Percentiles rank a stretch among this genome's conserved stretches.
Evolutionary conservation across 2,797 vertebrate genomes (phyloP).

Genomic region (Yasuhikotakia modesta): DNA sequence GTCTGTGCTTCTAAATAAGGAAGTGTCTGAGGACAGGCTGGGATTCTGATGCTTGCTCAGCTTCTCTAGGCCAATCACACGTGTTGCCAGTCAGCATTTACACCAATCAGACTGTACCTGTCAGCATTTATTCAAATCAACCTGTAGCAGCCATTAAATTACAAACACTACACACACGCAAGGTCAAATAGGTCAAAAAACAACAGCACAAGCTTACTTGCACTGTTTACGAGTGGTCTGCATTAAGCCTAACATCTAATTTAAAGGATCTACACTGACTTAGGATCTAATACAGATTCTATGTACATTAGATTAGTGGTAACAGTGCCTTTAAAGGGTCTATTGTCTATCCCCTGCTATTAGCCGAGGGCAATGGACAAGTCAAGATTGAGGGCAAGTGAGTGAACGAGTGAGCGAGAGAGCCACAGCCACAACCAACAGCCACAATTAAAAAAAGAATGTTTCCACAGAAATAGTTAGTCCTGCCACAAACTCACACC

Average conservation of each 20-base stretch:
- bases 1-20: background rate
- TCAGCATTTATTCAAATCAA: constrained; percentile 19
- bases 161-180: background rate
- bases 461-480: background rate
- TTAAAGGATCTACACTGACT: background rate
- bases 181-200: constrained; percentile 8
- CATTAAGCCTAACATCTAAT: background rate
- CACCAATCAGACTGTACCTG: constrained; percentile 11
- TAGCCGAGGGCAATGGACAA: background rate
- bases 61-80: constrained; percentile 16
- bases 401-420: too few relatives aligned
- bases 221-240: background rate
- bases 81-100: constrained; percentile 22
- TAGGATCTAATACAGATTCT: background rate
- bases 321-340: background rate
- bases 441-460: background rate
- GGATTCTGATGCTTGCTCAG: background rate
- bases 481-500: background rate
- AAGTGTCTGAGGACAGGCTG: background rate
- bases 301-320: background rate
- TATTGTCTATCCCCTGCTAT: background rate
- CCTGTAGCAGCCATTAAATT: background rate
- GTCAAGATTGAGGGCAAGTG: background rate
- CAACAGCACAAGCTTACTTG: background rate
- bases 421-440: background rate